Base-by-base conservation (phyloP, 2,888 invertebrate genomes). In the Prionchulus punctatus region DNA sequence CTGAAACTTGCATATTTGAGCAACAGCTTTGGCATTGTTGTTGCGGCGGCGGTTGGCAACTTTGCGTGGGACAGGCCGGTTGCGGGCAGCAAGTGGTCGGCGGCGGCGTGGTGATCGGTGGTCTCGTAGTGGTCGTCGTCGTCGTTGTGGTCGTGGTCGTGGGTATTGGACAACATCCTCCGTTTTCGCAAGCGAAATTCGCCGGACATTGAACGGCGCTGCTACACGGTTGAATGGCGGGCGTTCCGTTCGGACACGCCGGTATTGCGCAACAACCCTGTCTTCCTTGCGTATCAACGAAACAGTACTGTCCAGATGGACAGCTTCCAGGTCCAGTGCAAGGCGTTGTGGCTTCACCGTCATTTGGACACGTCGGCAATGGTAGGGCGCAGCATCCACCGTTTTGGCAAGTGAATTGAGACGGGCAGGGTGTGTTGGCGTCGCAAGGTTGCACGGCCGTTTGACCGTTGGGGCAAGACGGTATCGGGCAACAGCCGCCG, bases 401-500 rank as follows among this genome's bases (percentile, higher is more conserved):
- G 25, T 54, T 42, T 49, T 56, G 53, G 43, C 56, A 56, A 3
- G 30, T 21, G 25, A 28, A 56, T n/a, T 30, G 28, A 3, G 36
- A n/a, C n/a, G 51, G 51, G 42, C 56, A 56, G 12, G 23, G 7
- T n/a, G 27, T 30, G 7, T 7, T 45, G 51, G 27, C n/a, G 7
- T 45, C 45, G 23, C 45, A 45, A 23, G 45, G 45, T 23, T 45
- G 23, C 28, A 49, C 12, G 12, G 50, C 43, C 42, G 30, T 30
- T 42, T 48, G 42, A 51, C 51, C 68, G 53, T 58, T 60, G 15
- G 69, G 68, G 56, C 69, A 69, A 60, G 61, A 63, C n/a, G 65
- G 67, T 7, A 67, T 60, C 4, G 65, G 66, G 58, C 67, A 69
- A 53, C 68, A 67, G 2, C 67, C 69, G 4, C 67, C 67, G 53